Evolutionary conservation across 2,113 vertebrate genomes (phyloP), one percentile per base, ranked within the genome.

Genomic region (Semnopithecus entellus): DNA sequence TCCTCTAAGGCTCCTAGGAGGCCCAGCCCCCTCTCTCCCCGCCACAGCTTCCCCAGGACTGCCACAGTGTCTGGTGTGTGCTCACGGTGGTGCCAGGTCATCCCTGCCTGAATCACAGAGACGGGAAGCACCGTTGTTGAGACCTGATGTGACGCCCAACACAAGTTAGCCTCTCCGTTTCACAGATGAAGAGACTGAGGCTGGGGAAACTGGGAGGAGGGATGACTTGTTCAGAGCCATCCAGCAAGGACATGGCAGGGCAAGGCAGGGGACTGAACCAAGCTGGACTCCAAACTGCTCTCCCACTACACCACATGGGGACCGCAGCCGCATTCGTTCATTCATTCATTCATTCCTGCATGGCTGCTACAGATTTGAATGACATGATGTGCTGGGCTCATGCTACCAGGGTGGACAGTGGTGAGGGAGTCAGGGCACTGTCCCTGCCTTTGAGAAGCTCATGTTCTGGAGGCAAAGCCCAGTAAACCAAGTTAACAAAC

Each of bases 141-240:
- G 10, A n/a, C 17, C 25, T 68, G 61, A 79, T 52, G 27, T 0
- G 6, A 76, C 11, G 2, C 75, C 66, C n/a, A 20, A 45, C 23
- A 1, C n/a, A 0, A 18, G 2, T 12, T 43, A 59, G 10, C 8
- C 0, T 59, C 70, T 38, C 64, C 5, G 0, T 22, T 61, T 35
- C 25, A 72, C 52, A 81, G 66, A 30, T 11, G 55, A 86, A 89
- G 70, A 59, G 43, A 73, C 55, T 1, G 55, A 32, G 27, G 72
- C 50, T 76, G 3, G 1, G 32, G 11, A 79, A 52, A 52, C 76
- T 79, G 76, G 32, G 30, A 17, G 2, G 48, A 2, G 18, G 35
- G 7, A 13, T 1, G 72, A 35, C 25, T 12, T 38, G 45, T 52
- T 38, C 45, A 13, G 81, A 76, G 52, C 9, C 52, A n/a, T 88